Base-by-base conservation (phyloP, 35 echinoderm and acorn worm genomes). In the Anneissia japonica region DNA sequence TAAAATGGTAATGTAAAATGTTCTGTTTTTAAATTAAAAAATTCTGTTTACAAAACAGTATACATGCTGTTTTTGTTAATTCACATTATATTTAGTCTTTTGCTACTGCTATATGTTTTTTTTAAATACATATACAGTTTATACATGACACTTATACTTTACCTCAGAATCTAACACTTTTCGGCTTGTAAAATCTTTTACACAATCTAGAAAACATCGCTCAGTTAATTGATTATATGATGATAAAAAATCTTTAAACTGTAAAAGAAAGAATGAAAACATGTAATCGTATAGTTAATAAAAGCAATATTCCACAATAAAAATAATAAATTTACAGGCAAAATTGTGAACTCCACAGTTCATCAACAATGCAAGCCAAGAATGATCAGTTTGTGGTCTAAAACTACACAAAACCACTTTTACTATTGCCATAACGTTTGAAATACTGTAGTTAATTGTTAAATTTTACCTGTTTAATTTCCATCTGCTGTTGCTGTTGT, bases 151-250 rank as follows among this genome's bases (percentile, higher is more conserved):
- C 37, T 9, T 12, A 26, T 31, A 38, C 17, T 75, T 76, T 86
- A 97, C 95, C 95, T 97, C 95, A 76, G 32, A 46, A 72, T 97
- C 95, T 31, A 73, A 37, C 30, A 93, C 46, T 86, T 97, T 97
- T 46, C 91, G 90, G 30, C 73, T 77, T 26, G 95, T 93, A 56
- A 97, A 97, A 35, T 97, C 95, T 82, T 89, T 84, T 29, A 97
- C 90, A 76, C 95, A 97, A 38, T 93, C 95, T 74, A 56, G 31
- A 64, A 97, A 97, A 74, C 95, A 97, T 9, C 72, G 79, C 90
- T 93, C 95, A 37, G 95, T 93, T 81, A 97, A 81, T 36, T 84
- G 85, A 77, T 97, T 97, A 83, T 93, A 97, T 31, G 95, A 97
- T 30, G 84, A 90, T 21, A 97, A 46, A 64, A 97, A 93, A 31